A percentile compares a stretch with the other conserved stretches of the same genome.
These are phyloP conservation scores for Cynopterus brachyotis DNA, from an alignment of 2,113 vertebrate genomes.

Conservation along the genomic window DNA sequence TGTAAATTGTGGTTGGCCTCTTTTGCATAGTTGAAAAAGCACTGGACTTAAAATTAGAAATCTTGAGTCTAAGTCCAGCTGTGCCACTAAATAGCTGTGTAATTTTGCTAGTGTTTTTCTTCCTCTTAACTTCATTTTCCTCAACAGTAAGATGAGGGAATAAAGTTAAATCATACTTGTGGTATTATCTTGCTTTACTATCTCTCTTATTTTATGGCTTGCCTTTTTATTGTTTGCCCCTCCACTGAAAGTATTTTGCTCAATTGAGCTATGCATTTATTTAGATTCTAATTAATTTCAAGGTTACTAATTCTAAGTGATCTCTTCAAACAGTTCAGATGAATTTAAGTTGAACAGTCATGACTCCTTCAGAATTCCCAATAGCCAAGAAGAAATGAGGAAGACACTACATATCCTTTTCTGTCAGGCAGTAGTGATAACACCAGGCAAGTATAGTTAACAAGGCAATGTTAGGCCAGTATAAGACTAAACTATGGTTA, in stretches of 20 bases:
- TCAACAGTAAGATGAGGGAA: neutral
- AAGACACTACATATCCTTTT: neutral
- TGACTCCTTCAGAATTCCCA: constrained; percentile 17
- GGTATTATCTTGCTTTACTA: neutral
- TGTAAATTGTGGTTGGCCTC: neutral
- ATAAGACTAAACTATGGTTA: neutral
- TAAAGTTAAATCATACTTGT: constrained; percentile 4
- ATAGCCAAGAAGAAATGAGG: neutral
- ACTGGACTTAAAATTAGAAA: constrained; percentile 18
- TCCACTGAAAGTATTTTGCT: constrained; percentile 27
- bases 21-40: constrained; percentile 1
- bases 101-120: neutral
- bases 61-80: neutral
- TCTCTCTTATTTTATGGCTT: neutral
- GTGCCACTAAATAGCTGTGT: neutral
- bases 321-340: neutral
- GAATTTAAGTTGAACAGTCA: neutral
- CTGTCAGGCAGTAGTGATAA: neutral
- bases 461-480: neutral
- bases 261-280: neutral
- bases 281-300: constrained; percentile 50
- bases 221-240: neutral
- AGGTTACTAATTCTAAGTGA: constrained; percentile 29
- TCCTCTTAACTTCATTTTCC: constrained; percentile 25
- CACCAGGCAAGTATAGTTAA: neutral